Conservation (phyloP, 2,888 invertebrate species). For the Prosapia bicincta region DNA sequence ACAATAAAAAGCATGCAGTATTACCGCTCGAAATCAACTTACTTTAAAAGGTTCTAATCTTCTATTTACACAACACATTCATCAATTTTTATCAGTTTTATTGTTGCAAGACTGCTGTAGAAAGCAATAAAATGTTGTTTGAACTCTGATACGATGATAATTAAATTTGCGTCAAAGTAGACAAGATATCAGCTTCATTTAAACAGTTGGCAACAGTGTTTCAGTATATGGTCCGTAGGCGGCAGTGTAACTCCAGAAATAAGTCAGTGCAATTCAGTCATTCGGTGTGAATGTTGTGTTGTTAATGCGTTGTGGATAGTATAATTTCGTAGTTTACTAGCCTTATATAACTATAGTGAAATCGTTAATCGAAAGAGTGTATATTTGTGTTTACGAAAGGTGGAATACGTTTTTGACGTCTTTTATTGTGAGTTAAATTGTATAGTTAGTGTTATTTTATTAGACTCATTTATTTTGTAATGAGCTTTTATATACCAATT, state of each 20-base stretch:
- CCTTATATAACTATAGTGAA: neutral
- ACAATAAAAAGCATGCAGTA: neutral
- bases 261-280: neutral
- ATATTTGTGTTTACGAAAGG: too few relatives aligned
- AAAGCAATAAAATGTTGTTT: neutral
- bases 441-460: too few relatives aligned
- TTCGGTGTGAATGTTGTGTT: neutral
- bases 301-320: neutral
- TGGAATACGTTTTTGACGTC: too few relatives aligned
- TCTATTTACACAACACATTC: neutral
- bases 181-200: neutral
- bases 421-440: too few relatives aligned
- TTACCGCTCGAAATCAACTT: neutral
- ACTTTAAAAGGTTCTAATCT: neutral
- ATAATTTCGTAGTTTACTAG: neutral
- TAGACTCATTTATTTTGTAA: too few relatives aligned
- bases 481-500: too few relatives aligned
- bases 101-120: neutral
- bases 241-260: neutral
- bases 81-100: neutral
- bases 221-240: neutral
- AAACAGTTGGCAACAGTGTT: neutral
- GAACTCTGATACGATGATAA: neutral
- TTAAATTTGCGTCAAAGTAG: slow-evolving; percentile 2
- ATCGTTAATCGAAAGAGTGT: too few relatives aligned